Evolutionary conservation across 2,888 invertebrate genomes (phyloP).

Genomic region (Ochropacha duplaris): DNA sequence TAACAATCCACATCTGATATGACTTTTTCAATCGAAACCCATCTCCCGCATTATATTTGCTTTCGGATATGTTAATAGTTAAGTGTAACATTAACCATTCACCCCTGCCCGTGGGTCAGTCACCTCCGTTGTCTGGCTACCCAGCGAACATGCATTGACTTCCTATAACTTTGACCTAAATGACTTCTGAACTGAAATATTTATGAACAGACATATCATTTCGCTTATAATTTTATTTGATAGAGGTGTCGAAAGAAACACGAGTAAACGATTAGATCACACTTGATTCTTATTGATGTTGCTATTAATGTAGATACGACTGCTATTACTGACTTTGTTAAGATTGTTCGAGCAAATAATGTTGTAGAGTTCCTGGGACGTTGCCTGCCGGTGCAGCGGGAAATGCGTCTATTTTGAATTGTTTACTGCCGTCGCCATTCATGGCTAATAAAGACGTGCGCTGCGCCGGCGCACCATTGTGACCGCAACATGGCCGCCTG

Average conservation of each 20-base stretch:
- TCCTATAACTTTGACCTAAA: constrained; percentile 14
- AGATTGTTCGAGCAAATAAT: not conserved
- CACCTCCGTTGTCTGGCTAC: not conserved
- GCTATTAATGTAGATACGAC: not conserved
- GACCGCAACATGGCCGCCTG: constrained; percentile 45
- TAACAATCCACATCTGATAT: too few relatives aligned
- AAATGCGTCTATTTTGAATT: constrained; percentile 66
- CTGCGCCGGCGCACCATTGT: constrained; percentile 40
- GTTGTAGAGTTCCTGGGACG: not conserved
- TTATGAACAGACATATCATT: not conserved
- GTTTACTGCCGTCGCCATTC: constrained; percentile 65
- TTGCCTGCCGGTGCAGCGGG: constrained; percentile 23
- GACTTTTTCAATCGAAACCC: not conserved
- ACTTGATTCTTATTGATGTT: not conserved
- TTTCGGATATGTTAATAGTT: not conserved
- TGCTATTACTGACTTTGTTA: not conserved
- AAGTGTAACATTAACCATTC: constrained; percentile 3
- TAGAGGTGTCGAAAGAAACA: not conserved
- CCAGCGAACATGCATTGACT: not conserved
- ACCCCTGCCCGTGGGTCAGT: not conserved
- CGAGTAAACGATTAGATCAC: not conserved
- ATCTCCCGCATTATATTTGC: not conserved
- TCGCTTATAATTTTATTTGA: not conserved
- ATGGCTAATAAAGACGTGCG: constrained; percentile 62
- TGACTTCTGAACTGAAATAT: constrained; percentile 11